A percentile compares a stretch with the other conserved stretches of the same genome.
Conservation (phyloP, 1,140 invertebrate genomes). For the Drosophila nebulosa region DNA sequence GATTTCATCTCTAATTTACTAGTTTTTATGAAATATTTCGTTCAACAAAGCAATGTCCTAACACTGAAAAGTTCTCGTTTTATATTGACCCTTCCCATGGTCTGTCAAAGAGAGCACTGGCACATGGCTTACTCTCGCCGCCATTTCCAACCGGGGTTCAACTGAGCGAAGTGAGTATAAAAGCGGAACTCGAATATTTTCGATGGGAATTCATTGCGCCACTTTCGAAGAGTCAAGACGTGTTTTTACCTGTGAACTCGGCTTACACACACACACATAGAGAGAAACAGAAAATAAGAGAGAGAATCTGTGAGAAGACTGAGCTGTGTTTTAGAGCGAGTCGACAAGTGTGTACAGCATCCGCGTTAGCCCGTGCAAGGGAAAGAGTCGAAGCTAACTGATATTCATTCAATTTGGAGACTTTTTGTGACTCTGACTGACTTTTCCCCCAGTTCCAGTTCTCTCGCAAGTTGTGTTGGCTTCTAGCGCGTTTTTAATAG, state of each 20-base stretch:
- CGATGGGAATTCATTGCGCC: conserved; percentile 26
- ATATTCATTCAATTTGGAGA: conserved; percentile 1
- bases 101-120: too few species aligned
- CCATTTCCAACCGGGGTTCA: background rate
- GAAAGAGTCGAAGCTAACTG: conserved; percentile 59
- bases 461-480: background rate
- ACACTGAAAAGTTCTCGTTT: too few species aligned
- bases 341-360: conserved; percentile 67
- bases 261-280: conserved; percentile 32
- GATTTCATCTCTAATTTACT: too few species aligned
- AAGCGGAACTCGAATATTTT: background rate
- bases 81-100: too few species aligned
- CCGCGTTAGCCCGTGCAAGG: conserved; percentile 41
- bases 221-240: conserved; percentile 47
- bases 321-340: conserved; percentile 55
- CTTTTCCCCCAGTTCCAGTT: conserved; percentile 24
- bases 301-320: background rate
- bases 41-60: too few species aligned
- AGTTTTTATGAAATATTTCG: too few species aligned
- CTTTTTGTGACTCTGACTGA: conserved; percentile 42
- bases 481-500: conserved; percentile 19
- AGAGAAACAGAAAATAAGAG: conserved; percentile 27
- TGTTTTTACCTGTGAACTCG: conserved; percentile 27
- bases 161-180: background rate
- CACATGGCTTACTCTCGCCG: background rate